phyloP scores from a whole-genome alignment of 2,797 vertebrate genomes.

The Acanthurus lineatus region DNA sequence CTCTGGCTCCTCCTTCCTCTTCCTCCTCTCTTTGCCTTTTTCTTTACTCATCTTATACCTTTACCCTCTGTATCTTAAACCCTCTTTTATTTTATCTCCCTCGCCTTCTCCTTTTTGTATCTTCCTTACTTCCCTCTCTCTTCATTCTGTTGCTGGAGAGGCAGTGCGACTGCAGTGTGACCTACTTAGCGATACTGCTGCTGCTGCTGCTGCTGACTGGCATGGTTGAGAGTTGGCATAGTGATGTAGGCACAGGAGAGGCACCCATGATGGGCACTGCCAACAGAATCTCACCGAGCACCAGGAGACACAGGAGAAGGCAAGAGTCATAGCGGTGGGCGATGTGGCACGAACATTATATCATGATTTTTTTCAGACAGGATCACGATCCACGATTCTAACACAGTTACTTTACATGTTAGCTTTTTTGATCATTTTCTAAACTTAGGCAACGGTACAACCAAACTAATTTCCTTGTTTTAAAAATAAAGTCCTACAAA shows the following conservation, averaged over 20 bases:
- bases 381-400: no score
- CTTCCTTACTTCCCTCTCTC: conserved; percentile 36
- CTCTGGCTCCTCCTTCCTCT: conserved; percentile 32
- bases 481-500: no score
- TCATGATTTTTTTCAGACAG: no score
- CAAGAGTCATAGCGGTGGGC: not conserved
- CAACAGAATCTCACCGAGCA: conserved; percentile 52
- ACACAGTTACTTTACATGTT: no score
- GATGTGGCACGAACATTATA: no score
- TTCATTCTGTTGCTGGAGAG: conserved; percentile 54
- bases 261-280: conserved; percentile 54
- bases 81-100: conserved; percentile 14
- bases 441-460: no score
- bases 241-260: conserved; percentile 64
- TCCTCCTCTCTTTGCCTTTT: conserved; percentile 11
- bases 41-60: conserved; percentile 44
- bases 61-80: conserved; percentile 41
- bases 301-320: conserved; percentile 16
- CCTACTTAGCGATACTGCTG: conserved; percentile 77
- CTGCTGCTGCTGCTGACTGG: conserved; percentile 70
- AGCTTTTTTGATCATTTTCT: no score
- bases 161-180: conserved; percentile 77
- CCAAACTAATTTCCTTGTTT: no score
- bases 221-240: conserved; percentile 70
- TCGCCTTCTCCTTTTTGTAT: conserved; percentile 43